Conservation (phyloP, 2,888 invertebrate species). For the Stenodema calcarata region DNA sequence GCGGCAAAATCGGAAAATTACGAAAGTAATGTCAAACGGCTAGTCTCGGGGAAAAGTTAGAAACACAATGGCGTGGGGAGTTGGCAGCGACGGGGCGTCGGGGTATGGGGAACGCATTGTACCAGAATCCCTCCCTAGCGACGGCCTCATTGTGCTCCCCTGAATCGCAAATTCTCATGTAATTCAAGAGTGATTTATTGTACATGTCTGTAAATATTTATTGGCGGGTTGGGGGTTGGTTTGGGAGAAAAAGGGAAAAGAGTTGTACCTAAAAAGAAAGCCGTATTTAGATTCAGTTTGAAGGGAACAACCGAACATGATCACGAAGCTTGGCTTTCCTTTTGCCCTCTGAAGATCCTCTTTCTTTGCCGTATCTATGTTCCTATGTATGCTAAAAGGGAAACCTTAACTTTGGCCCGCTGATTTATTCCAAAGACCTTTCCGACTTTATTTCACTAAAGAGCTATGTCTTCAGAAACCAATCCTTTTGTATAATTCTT, state of each 20-base stretch:
- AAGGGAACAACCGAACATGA: conserved; percentile 31
- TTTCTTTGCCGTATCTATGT: conserved; percentile 6
- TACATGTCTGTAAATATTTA: conserved; percentile 48
- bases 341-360: not conserved
- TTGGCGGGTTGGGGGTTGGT: conserved; percentile 28
- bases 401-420: conserved; percentile 14
- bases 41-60: conserved; percentile 30
- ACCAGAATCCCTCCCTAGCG: conserved; percentile 32
- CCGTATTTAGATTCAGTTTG: conserved; percentile 45
- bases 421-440: conserved; percentile 27
- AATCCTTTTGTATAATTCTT: conserved; percentile 41
- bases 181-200: conserved; percentile 48
- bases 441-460: conserved; percentile 31
- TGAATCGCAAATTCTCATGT: conserved; percentile 51
- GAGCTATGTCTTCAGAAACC: conserved; percentile 44
- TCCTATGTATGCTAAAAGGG: conserved; percentile 15
- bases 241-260: not conserved
- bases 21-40: conserved; percentile 38
- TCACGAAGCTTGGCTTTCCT: conserved; percentile 5
- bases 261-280: conserved; percentile 6
- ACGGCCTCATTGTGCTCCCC: conserved; percentile 45
- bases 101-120: conserved; percentile 36
- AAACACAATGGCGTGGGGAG: conserved; percentile 41
- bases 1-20: conserved; percentile 38
- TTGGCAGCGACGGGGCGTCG: conserved; percentile 10